phyloP scores from a whole-genome alignment of 2,797 vertebrate genomes.

The Etheostoma nigrum region DNA sequence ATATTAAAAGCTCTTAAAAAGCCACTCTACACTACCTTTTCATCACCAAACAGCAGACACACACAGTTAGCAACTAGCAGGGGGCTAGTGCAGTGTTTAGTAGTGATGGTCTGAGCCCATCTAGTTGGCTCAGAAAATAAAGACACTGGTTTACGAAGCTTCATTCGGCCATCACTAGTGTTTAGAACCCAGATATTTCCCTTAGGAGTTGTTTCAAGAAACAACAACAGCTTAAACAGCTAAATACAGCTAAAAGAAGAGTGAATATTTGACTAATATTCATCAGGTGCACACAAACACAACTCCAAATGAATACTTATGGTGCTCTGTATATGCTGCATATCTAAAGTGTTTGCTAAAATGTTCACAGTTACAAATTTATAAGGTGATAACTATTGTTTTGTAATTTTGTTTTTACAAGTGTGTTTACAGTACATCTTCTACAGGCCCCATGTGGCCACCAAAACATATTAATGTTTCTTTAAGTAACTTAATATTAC shows the following conservation, averaged over 20 bases:
- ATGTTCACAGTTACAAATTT: neutral
- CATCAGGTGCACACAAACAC: neutral
- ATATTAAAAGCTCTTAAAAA: neutral
- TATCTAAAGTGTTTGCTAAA: conserved; percentile 2
- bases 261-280: neutral
- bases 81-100: neutral
- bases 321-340: neutral
- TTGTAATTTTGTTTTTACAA: neutral
- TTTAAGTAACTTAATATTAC: neutral
- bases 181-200: neutral
- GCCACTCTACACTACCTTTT: neutral
- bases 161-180: neutral
- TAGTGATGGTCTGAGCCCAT: too few relatives aligned
- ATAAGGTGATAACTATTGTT: neutral
- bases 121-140: too few relatives aligned
- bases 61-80: neutral
- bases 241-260: neutral
- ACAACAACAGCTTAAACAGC: too few relatives aligned
- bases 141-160: too few relatives aligned
- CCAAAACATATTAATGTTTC: neutral
- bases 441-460: conserved; percentile 12
- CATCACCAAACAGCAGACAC: neutral
- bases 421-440: conserved; percentile 23
- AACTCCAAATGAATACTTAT: neutral
- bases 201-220: neutral